Percentiles rank a stretch among this genome's conserved stretches.
Conservation (phyloP, 2,113 vertebrate genomes). For the Pseudorectes ferrugineus region DNA sequence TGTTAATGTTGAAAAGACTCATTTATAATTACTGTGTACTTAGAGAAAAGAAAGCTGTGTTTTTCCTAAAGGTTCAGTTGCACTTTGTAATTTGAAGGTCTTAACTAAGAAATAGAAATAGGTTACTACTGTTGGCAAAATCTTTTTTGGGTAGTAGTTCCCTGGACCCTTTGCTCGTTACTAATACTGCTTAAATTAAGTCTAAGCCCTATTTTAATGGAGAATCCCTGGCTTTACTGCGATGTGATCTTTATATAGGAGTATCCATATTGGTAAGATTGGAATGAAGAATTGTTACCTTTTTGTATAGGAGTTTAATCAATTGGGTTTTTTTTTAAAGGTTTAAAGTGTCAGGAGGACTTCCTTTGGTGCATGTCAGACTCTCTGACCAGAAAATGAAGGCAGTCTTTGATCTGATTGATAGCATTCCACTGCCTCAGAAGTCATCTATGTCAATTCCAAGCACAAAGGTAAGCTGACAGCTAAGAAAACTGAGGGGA, state of each 20-base stretch:
- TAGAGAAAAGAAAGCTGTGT: neutral
- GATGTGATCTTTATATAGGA: neutral
- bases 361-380: constrained; percentile 87
- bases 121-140: neutral
- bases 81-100: neutral
- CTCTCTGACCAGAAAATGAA: constrained; percentile 92
- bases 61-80: neutral
- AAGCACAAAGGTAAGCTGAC: constrained; percentile 74
- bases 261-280: neutral
- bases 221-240: neutral
- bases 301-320: neutral
- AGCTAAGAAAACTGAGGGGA: neutral
- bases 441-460: constrained; percentile 57
- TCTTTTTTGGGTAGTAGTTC: neutral
- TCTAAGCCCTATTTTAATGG: neutral
- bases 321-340: constrained; percentile 45
- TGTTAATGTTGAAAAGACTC: neutral
- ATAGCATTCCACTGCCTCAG: constrained; percentile 86
- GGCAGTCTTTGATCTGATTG: constrained; percentile 76
- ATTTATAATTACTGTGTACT: neutral
- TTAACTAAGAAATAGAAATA: neutral
- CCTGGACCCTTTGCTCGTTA: neutral
- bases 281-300: neutral
- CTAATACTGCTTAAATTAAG: neutral
- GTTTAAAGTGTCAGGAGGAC: constrained; percentile 91